Evolutionary conservation across 2,113 vertebrate genomes (phyloP), one percentile per base, ranked within the genome.

Genomic region (Grus americana): DNA sequence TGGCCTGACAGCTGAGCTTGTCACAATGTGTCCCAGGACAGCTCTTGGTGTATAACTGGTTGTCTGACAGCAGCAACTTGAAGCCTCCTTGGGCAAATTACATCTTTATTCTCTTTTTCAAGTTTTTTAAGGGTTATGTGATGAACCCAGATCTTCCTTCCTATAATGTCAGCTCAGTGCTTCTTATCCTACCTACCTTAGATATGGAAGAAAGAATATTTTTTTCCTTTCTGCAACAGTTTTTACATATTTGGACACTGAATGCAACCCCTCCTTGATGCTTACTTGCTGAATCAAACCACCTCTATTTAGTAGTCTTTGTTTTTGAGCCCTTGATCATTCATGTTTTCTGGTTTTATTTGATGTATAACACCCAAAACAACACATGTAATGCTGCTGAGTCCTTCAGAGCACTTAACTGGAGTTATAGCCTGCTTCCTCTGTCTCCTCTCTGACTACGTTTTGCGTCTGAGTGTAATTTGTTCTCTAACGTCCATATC

Each of bases 131-230:
- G 6, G 38, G 5, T 26, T 10, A 16, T 20, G 15, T 15, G 30
- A 21, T 12, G 20, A 38, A 24, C 4, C 4, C 54, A 24, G 10
- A 34, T 34, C 27, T 75, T 47, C n/a, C 27, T 75, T 47, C n/a
- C 62, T 61, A 0, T 18, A 14, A 17, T 10, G 15, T 1, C 18
- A 24, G 18, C 65, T 72, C n/a, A 19, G 9, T 55, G 26, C 26
- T 66, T 21, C 58, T 34, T 29, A 7, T 13, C 29, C 54, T 34
- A 20, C 34, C 9, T 5, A 5, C 38, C n/a, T 68, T 14, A 12
- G 17, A 50, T 36, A 23, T 36, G 27, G 6, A 0, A 8, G 14
- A 26, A 72, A 50, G 3, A 11, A 0, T 9, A 2, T 8, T n/a
- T 23, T 79, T 79, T 54, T 20, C 18, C 6, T 66, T 80, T 70